These are phyloP conservation scores for Rhynchotus rufescens DNA, from an alignment of 2,797 vertebrate species.

Conservation along the genomic window DNA sequence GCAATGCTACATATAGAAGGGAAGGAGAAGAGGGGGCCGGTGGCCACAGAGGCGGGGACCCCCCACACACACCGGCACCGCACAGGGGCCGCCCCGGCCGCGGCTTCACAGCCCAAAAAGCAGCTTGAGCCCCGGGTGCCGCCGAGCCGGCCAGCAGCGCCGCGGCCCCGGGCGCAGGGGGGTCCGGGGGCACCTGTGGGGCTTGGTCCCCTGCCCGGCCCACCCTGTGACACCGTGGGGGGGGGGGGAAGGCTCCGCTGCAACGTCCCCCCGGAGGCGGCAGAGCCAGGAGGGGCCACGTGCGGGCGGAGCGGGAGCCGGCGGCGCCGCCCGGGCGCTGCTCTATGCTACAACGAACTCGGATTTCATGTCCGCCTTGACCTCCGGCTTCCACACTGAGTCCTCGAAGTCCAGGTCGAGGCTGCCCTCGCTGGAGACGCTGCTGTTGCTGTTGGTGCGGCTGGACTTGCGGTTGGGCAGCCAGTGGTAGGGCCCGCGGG, in stretches of 20 bases:
- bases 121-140: slow-evolving; percentile 67
- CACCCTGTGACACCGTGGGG: no score
- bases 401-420: slow-evolving; percentile 97
- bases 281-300: no score
- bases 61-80: no score
- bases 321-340: not conserved
- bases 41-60: not conserved
- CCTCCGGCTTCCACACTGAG: slow-evolving; percentile 96
- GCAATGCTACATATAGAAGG: slow-evolving; percentile 92
- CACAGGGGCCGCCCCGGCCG: not conserved
- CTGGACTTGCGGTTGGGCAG: slow-evolving; percentile 91
- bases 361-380: slow-evolving; percentile 95
- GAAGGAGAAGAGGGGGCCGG: slow-evolving; percentile 42
- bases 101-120: slow-evolving; percentile 50
- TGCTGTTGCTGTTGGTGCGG: slow-evolving; percentile 93
- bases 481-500: slow-evolving; percentile 93
- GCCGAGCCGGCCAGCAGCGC: not conserved
- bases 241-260: no score
- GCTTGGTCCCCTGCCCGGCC: no score
- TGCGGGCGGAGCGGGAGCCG: not conserved
- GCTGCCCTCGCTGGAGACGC: slow-evolving; percentile 91
- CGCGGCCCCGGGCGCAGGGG: not conserved
- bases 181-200: no score
- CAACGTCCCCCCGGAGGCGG: no score
- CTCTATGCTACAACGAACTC: slow-evolving; percentile 94